Conservation (phyloP, 2,113 vertebrate species). For the Balaenoptera acutorostrata region DNA sequence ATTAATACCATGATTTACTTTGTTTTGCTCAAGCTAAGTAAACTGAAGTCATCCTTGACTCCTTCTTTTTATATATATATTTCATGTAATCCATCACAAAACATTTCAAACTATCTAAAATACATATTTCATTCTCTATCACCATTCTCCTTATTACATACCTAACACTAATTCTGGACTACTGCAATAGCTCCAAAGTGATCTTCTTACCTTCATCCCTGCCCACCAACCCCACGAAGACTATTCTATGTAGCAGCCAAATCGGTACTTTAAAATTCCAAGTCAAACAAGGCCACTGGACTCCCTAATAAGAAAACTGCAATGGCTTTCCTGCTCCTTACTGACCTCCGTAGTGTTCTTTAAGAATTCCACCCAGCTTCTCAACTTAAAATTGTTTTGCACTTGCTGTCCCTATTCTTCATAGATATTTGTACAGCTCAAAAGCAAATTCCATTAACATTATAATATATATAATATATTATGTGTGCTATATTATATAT, state of each 20-base stretch:
- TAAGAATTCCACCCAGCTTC: neutral
- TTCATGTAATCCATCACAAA: neutral
- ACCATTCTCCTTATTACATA: neutral
- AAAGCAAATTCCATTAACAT: neutral
- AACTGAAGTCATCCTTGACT: neutral
- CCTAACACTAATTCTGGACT: neutral
- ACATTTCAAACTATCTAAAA: neutral
- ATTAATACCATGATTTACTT: neutral
- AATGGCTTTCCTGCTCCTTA: neutral
- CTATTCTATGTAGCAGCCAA: neutral
- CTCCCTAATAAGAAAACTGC: neutral
- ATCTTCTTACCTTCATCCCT: neutral
- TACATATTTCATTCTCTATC: neutral
- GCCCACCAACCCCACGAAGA: neutral
- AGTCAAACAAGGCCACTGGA: neutral
- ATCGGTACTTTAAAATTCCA: neutral
- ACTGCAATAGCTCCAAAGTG: neutral
- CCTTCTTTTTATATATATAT: accelerated
- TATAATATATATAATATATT: neutral
- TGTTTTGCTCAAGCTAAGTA: neutral
- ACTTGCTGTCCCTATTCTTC: neutral
- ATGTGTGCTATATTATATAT: neutral
- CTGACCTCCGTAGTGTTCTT: neutral
- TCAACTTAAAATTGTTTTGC: neutral
- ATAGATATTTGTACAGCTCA: neutral